A percentile compares a stretch with the other conserved stretches of the same genome.
These are phyloP conservation scores for Planococcus citri DNA, from an alignment of 1,140 invertebrate species.

Conservation along the genomic window DNA sequence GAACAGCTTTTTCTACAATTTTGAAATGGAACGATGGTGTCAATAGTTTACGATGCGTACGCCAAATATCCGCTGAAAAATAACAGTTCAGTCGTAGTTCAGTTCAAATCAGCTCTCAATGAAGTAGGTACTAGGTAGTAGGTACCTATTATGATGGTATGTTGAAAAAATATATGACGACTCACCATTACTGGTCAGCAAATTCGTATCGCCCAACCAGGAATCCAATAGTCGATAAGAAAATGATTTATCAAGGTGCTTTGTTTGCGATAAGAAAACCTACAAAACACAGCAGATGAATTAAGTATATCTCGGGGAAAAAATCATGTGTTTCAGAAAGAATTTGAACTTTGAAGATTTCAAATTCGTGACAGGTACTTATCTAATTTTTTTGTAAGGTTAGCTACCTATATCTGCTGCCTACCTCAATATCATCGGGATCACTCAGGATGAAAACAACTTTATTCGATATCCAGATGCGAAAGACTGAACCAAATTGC, in stretches of 20 bases:
- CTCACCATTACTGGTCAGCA: conserved; percentile 33
- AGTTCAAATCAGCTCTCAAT: too few species aligned
- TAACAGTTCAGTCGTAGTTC: too few species aligned
- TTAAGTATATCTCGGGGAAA: neutral
- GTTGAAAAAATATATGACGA: too few species aligned
- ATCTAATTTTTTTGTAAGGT: too few species aligned
- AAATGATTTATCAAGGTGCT: neutral
- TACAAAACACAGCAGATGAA: too few species aligned
- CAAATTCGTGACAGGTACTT: too few species aligned
- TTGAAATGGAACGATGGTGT: conserved; percentile 85
- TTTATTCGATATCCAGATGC: conserved; percentile 23
- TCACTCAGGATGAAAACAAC: conserved; percentile 21
- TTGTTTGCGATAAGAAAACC: neutral
- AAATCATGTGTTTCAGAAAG: too few species aligned
- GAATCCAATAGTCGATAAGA: conserved; percentile 4
- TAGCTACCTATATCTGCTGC: neutral
- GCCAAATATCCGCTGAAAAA: conserved; percentile 51
- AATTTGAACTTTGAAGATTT: too few species aligned
- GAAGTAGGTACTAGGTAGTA: too few species aligned
- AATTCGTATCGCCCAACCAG: neutral
- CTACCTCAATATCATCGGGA: conserved; percentile 23
- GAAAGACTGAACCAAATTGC: conserved; percentile 21
- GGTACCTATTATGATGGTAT: too few species aligned
- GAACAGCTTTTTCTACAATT: conserved; percentile 64
- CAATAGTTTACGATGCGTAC: conserved; percentile 60